A percentile compares a stretch with the other conserved stretches of the same genome.
Conservation (phyloP, 2,888 invertebrate species). For the Plebejus melissa region DNA sequence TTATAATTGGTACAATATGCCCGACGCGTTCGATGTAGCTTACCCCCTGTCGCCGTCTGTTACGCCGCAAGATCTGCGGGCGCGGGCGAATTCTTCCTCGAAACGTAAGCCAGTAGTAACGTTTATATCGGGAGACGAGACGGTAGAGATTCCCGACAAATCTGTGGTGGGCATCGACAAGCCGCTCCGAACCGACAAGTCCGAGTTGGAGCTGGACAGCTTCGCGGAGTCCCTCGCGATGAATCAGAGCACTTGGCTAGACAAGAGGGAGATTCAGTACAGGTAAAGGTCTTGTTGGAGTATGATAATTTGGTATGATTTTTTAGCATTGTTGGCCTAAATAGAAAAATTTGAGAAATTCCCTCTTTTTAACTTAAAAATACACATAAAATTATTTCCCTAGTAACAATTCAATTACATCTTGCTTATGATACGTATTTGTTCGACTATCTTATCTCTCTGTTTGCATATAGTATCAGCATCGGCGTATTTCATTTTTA, state of each 20-base stretch:
- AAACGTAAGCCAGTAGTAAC: conserved; percentile 61
- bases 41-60: conserved; percentile 75
- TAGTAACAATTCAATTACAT: conserved; percentile 14
- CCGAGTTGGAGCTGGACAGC: conserved; percentile 76
- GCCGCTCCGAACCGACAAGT: conserved; percentile 61
- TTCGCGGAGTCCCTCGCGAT: conserved; percentile 74
- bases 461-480: conserved; percentile 10
- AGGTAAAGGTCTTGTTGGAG: conserved; percentile 59
- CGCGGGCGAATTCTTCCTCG: conserved; percentile 78
- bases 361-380: not conserved
- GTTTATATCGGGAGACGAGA: conserved; percentile 63
- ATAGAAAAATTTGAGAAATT: not conserved
- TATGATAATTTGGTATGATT: not conserved
- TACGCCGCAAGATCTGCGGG: conserved; percentile 75
- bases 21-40: conserved; percentile 77
- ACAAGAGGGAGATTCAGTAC: conserved; percentile 78
- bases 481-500: conserved; percentile 1
- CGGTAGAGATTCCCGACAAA: conserved; percentile 70
- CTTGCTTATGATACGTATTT: conserved; percentile 9
- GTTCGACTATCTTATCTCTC: conserved; percentile 14
- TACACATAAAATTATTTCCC: not conserved
- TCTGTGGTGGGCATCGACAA: conserved; percentile 61
- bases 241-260: conserved; percentile 74
- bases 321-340: not conserved
- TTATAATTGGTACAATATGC: conserved; percentile 60